Conservation (phyloP, 2,888 invertebrate genomes). For the Agapetus fuscipes region DNA sequence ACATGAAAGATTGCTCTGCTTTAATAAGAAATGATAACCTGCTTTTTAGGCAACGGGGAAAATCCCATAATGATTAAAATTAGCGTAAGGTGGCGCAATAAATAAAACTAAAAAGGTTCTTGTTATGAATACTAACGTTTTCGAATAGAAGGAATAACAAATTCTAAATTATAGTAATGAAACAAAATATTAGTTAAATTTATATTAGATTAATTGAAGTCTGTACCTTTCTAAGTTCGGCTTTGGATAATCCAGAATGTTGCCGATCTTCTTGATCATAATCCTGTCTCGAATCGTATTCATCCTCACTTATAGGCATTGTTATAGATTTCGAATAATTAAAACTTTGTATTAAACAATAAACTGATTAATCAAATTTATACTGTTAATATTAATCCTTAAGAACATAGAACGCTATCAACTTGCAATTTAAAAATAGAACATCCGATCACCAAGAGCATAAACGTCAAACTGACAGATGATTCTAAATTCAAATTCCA, state of each 20-base stretch:
- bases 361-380: not conserved
- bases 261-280: conserved; percentile 40
- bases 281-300: conserved; percentile 42
- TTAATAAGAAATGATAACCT: too few species aligned
- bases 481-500: conserved; percentile 12
- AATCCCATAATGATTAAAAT: too few species aligned
- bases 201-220: too few species aligned
- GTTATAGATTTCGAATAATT: too few species aligned
- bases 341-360: not conserved
- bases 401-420: too few species aligned
- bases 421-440: not conserved
- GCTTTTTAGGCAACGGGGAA: too few species aligned
- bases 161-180: conserved; percentile 1
- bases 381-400: too few species aligned
- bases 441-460: conserved; percentile 1
- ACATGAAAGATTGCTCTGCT: too few species aligned
- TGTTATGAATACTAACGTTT: too few species aligned
- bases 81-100: too few species aligned
- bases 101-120: too few species aligned
- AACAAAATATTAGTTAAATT: conserved; percentile 1
- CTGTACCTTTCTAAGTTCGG: conserved; percentile 57
- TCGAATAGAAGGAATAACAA: too few species aligned
- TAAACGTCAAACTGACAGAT: conserved; percentile 18
- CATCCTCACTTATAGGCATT: conserved; percentile 57
- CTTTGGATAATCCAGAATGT: conserved; percentile 53